A percentile compares a stretch with the other conserved stretches of the same genome.
phyloP scores from a whole-genome alignment of 2,113 vertebrate genomes.

The Zosterops japonicus region DNA sequence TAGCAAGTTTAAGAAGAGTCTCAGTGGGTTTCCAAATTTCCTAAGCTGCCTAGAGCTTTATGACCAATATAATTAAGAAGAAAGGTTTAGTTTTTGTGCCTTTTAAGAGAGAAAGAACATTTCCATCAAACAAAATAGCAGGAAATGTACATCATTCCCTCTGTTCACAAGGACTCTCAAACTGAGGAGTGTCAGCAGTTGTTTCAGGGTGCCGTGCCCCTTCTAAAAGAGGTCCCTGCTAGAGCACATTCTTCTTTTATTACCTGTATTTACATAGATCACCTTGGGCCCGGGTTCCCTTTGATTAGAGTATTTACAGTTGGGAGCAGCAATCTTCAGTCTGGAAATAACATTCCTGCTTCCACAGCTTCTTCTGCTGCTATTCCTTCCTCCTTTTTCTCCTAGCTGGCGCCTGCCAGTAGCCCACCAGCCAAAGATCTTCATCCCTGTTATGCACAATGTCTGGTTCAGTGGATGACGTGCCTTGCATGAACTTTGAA shows the following conservation, averaged over 20 bases:
- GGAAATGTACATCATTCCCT: neutral
- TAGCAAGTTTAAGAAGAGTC: neutral
- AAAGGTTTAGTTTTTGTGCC: neutral
- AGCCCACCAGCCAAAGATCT: neutral
- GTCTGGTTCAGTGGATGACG: constrained; percentile 66
- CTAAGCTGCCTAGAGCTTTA: neutral
- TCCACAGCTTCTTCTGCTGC: constrained; percentile 23
- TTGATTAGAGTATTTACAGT: neutral
- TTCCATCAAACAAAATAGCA: neutral
- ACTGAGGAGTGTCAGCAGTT: neutral
- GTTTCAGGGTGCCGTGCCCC: neutral
- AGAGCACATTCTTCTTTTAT: neutral
- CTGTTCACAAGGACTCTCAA: neutral
- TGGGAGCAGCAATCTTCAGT: neutral
- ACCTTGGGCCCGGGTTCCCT: neutral
- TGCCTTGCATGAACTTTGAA: constrained; percentile 79
- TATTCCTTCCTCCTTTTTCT: neutral
- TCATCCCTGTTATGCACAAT: constrained; percentile 66
- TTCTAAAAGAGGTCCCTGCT: neutral
- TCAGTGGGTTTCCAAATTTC: neutral
- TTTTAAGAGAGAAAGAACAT: neutral
- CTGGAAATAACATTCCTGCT: neutral
- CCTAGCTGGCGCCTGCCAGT: neutral
- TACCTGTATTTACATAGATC: neutral
- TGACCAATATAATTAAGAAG: neutral